Conservation (phyloP, 2,888 invertebrate genomes). For the Aphrophora alni region DNA sequence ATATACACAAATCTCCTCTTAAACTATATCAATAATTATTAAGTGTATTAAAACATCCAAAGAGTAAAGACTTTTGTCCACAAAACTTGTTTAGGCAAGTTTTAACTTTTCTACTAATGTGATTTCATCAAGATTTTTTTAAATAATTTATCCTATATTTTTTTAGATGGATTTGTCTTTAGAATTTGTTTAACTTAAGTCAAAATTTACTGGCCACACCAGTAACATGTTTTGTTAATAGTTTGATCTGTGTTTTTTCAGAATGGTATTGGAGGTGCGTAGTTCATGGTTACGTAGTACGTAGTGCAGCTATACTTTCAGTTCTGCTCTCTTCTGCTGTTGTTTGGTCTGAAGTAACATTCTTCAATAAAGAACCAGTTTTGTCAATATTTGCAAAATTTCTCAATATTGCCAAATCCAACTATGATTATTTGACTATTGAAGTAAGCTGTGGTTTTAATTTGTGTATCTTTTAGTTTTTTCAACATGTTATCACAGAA, state of each 20-base stretch:
- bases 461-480: too few species aligned
- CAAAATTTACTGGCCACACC: not conserved
- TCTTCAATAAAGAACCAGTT: conserved; percentile 91
- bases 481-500: too few species aligned
- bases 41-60: too few species aligned
- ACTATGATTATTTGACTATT: conserved; percentile 92
- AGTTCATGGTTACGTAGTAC: conserved; percentile 77
- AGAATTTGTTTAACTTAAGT: not conserved
- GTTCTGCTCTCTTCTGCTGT: conserved; percentile 85
- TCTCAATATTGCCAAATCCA: conserved; percentile 77
- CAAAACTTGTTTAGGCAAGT: too few species aligned
- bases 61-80: too few species aligned
- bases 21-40: too few species aligned
- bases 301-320: conserved; percentile 72
- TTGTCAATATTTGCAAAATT: conserved; percentile 97
- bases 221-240: not conserved
- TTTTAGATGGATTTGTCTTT: not conserved
- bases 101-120: too few species aligned
- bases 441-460: conserved; percentile 68
- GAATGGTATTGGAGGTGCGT: conserved; percentile 98
- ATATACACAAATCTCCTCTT: too few species aligned
- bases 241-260: conserved; percentile 57
- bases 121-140: too few species aligned
- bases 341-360: conserved; percentile 99
- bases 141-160: not conserved